phyloP scores from a whole-genome alignment of 2,888 invertebrate species.

The Glyphotaelius pellucidus region DNA sequence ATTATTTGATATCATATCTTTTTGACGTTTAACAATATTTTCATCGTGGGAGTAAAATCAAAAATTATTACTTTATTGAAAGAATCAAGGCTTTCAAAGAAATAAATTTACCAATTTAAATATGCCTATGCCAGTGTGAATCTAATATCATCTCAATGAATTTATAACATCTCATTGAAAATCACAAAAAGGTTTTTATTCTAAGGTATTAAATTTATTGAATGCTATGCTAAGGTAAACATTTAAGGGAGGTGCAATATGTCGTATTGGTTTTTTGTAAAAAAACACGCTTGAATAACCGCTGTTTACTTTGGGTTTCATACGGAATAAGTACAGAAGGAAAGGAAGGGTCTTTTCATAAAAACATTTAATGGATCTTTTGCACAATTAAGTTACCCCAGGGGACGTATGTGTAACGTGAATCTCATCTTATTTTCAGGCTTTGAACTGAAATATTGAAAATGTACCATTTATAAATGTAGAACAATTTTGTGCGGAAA shows the following conservation, averaged over 20 bases:
- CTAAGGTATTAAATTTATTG: background rate
- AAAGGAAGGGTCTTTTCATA: background rate
- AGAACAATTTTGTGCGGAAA: background rate
- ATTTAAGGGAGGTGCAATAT: background rate
- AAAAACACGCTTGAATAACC: background rate
- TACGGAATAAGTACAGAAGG: background rate
- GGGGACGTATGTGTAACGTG: background rate
- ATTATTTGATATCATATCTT: too few relatives aligned
- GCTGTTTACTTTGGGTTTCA: background rate
- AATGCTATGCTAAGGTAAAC: background rate
- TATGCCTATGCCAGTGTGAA: background rate
- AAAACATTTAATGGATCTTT: slow-evolving; percentile 29
- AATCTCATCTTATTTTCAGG: slow-evolving; percentile 20
- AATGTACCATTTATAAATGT: background rate
- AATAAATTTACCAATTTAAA: background rate
- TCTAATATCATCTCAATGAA: background rate
- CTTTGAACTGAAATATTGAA: background rate
- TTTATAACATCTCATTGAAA: background rate
- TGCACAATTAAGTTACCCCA: slow-evolving; percentile 21
- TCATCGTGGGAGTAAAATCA: too few relatives aligned
- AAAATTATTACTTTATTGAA: too few relatives aligned
- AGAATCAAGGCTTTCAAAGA: too few relatives aligned
- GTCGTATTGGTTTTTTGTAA: background rate
- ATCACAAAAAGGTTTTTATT: background rate
- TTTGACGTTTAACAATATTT: too few relatives aligned